A percentile compares a stretch with the other conserved stretches of the same genome.
Conservation (phyloP, 2,113 vertebrate species). For the Tylochromis polylepis region DNA sequence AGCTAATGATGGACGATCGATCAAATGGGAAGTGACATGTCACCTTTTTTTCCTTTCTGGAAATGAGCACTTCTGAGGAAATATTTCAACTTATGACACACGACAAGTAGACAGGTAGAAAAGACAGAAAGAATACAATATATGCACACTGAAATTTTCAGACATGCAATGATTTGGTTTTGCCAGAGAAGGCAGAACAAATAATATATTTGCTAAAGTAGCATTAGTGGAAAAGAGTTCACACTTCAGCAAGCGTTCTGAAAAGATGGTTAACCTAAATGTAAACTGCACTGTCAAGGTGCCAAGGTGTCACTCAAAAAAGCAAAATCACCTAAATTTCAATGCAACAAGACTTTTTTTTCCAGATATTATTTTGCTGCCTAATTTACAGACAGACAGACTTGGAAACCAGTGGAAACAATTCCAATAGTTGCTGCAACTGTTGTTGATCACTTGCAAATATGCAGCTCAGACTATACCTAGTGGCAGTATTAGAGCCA, state of each 20-base stretch:
- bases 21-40: constrained; percentile 16
- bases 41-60: background rate
- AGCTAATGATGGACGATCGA: constrained; percentile 12
- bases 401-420: background rate
- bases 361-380: background rate
- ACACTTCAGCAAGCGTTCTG: background rate
- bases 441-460: background rate
- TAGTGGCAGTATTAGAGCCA: background rate
- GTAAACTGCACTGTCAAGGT: background rate
- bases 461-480: background rate
- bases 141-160: too few species aligned
- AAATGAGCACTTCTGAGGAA: background rate
- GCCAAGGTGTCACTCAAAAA: background rate
- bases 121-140: background rate
- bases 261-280: background rate
- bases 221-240: background rate
- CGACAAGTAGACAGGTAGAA: background rate
- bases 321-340: background rate
- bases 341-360: background rate
- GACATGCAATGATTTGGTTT: background rate
- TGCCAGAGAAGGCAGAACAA: background rate
- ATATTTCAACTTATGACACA: background rate
- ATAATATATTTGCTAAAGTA: background rate
- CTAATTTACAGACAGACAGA: background rate
- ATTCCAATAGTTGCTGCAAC: background rate